phyloP scores from a whole-genome alignment of 2,797 vertebrate genomes.

The Microctenopoma steveboyesi region DNA sequence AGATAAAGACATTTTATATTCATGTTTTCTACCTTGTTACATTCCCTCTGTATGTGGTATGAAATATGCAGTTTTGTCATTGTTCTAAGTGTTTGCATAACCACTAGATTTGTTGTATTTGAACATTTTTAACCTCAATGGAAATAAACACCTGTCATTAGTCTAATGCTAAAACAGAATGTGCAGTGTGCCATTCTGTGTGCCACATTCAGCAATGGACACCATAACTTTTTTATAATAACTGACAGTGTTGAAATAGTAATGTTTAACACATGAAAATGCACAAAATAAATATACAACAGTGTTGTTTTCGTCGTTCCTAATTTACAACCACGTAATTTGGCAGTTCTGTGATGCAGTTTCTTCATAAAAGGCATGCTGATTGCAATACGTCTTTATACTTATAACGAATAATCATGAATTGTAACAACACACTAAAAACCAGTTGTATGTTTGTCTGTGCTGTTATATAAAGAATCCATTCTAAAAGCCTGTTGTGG shows the following conservation, averaged over 20 bases:
- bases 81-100: constrained; percentile 51
- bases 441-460: constrained; percentile 44
- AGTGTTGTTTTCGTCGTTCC: constrained; percentile 20
- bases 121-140: constrained; percentile 29
- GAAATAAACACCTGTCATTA: constrained; percentile 17
- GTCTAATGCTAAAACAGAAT: constrained; percentile 11
- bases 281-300: constrained; percentile 8
- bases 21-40: constrained; percentile 22
- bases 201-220: constrained; percentile 16
- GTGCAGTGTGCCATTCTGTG: constrained; percentile 10
- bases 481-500: constrained; percentile 40
- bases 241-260: constrained; percentile 18
- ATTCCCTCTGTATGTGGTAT: constrained; percentile 32
- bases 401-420: constrained; percentile 28
- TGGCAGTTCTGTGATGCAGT: constrained; percentile 13
- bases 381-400: constrained; percentile 39
- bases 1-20: constrained; percentile 30
- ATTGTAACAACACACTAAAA: constrained; percentile 51
- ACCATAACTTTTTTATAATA: constrained; percentile 12
- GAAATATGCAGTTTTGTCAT: constrained; percentile 41
- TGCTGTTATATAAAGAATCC: constrained; percentile 63
- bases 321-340: constrained; percentile 30
- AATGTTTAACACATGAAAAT: constrained; percentile 28
- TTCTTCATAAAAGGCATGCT: constrained; percentile 31
- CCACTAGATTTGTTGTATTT: constrained; percentile 48